Conservation (phyloP, 1,140 invertebrate genomes). For the Lordiphosa clarofinis region DNA sequence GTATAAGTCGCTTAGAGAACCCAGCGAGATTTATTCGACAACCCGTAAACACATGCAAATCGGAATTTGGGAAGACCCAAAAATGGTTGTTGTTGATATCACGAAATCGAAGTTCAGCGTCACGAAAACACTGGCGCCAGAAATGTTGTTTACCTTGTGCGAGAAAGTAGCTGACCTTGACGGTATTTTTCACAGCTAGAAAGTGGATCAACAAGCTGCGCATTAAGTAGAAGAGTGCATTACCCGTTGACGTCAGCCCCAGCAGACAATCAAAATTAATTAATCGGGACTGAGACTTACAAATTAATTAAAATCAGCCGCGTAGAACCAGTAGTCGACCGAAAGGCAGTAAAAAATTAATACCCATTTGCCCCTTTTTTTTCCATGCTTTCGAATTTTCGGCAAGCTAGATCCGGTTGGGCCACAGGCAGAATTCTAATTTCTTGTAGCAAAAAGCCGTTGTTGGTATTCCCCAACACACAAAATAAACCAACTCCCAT, state of each 20-base stretch:
- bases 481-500: slow-evolving; percentile 62
- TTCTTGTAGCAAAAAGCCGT: neutral
- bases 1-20: slow-evolving; percentile 38
- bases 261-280: neutral
- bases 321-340: slow-evolving; percentile 67
- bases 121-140: slow-evolving; percentile 53
- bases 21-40: slow-evolving; percentile 54
- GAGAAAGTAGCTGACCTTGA: slow-evolving; percentile 73
- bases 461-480: slow-evolving; percentile 58
- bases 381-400: slow-evolving; percentile 2
- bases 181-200: slow-evolving; percentile 28
- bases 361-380: slow-evolving; percentile 10
- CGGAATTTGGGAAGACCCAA: slow-evolving; percentile 46
- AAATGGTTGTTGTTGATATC: slow-evolving; percentile 31
- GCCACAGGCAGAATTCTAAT: slow-evolving; percentile 32
- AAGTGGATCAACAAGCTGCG: slow-evolving; percentile 27
- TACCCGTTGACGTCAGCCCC: slow-evolving; percentile 30
- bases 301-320: slow-evolving; percentile 42
- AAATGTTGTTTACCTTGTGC: slow-evolving; percentile 68
- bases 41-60: slow-evolving; percentile 61
- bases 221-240: slow-evolving; percentile 37
- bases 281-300: slow-evolving; percentile 9
- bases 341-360: slow-evolving; percentile 28
- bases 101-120: slow-evolving; percentile 54
- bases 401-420: slow-evolving; percentile 69